A percentile compares a stretch with the other conserved stretches of the same genome.
Conservation (phyloP, 2,797 vertebrate genomes). For the Anisognathus igniventris region DNA sequence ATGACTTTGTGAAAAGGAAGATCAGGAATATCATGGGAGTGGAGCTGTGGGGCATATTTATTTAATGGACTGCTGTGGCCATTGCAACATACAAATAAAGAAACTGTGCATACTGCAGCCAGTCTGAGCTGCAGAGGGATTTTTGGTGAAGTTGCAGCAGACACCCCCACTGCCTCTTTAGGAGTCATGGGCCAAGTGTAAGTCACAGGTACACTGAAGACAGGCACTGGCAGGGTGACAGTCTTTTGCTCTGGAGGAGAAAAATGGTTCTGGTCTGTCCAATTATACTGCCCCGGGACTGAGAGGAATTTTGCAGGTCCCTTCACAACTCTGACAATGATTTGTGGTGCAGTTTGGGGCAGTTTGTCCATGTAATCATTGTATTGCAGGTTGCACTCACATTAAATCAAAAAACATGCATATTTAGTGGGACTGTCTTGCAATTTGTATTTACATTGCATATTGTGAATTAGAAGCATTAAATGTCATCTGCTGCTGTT, state of each 20-base stretch:
- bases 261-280: neutral
- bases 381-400: accelerated
- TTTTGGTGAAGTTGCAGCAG: neutral
- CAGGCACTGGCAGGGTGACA: neutral
- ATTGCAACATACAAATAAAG: neutral
- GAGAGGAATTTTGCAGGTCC: neutral
- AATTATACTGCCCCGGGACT: neutral
- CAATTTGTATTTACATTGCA: neutral
- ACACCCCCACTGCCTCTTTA: neutral
- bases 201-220: neutral
- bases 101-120: neutral
- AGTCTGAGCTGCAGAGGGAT: neutral
- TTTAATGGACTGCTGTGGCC: neutral
- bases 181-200: neutral
- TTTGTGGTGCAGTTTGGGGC: neutral
- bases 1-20: neutral
- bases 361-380: neutral
- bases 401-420: neutral
- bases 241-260: neutral
- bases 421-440: neutral
- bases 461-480: neutral
- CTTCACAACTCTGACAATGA: neutral
- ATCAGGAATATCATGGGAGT: no score
- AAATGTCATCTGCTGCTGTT: neutral
- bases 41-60: neutral